Percentiles rank a stretch among this genome's conserved stretches.
Conservation (phyloP, 2,797 vertebrate genomes). For the Chiroxiphia lanceolata region DNA sequence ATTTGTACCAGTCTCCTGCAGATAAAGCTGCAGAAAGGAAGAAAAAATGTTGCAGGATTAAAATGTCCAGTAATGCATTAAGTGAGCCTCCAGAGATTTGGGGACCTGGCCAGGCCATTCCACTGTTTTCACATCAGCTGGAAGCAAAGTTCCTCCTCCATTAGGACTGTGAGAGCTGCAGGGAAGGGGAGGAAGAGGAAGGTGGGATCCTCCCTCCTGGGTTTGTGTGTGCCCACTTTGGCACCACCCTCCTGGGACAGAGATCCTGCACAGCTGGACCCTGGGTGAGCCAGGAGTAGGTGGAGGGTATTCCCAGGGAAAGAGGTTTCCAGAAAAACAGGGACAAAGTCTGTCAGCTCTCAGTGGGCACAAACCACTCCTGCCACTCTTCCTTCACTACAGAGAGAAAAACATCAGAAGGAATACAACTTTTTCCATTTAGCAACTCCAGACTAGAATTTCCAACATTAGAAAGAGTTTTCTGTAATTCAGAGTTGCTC, state of each 20-base stretch:
- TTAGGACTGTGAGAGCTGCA: fast-evolving
- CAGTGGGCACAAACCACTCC: background rate
- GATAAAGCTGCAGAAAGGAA: background rate
- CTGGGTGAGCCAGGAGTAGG: background rate
- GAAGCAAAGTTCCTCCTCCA: background rate
- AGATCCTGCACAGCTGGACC: background rate
- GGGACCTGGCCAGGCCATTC: background rate
- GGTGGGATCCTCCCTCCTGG: background rate
- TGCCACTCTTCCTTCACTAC: background rate
- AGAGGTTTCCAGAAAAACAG: background rate
- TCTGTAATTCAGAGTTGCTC: background rate
- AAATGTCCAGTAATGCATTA: background rate
- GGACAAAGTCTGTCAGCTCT: background rate
- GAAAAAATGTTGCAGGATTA: background rate
- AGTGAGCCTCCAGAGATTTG: background rate
- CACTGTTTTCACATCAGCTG: background rate
- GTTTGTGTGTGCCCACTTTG: background rate
- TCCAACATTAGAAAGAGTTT: background rate
- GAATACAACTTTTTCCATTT: background rate
- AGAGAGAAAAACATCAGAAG: background rate
- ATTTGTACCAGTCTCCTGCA: background rate
- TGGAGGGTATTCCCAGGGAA: background rate
- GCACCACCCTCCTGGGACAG: background rate
- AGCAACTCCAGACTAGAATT: background rate
- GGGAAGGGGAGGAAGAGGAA: background rate